Percentiles rank a stretch among this genome's conserved stretches.
phyloP scores from a whole-genome alignment of 2,113 vertebrate species.

The Panthera tigris region DNA sequence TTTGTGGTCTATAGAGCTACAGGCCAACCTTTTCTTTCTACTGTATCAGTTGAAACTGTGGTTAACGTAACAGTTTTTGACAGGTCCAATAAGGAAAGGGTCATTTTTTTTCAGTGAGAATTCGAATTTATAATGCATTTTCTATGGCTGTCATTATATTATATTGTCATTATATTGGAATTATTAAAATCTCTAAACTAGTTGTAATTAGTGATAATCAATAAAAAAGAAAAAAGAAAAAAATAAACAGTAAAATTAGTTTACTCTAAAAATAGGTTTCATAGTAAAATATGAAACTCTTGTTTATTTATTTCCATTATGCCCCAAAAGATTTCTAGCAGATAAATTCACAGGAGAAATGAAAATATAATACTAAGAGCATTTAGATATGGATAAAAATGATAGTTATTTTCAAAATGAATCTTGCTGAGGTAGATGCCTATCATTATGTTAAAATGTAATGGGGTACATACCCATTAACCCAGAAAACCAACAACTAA shows the following conservation, averaged over 20 bases:
- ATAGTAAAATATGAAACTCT: background rate
- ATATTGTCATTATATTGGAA: background rate
- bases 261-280: background rate
- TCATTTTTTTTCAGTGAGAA: background rate
- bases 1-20: background rate
- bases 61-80: background rate
- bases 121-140: background rate
- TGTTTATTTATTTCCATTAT: background rate
- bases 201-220: background rate
- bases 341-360: background rate
- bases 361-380: background rate
- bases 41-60: background rate
- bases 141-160: background rate
- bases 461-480: background rate
- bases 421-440: background rate
- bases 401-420: background rate
- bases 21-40: background rate
- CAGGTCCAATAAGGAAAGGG: background rate
- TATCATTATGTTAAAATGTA: background rate
- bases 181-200: conserved; percentile 28
- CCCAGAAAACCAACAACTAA: background rate
- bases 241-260: background rate
- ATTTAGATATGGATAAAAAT: background rate
- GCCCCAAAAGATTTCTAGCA: background rate
- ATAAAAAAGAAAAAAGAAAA: background rate